A percentile compares a stretch with the other conserved stretches of the same genome.
Evolutionary conservation across 2,888 invertebrate genomes (phyloP).

Genomic region (Rugalucina vietnamica): DNA sequence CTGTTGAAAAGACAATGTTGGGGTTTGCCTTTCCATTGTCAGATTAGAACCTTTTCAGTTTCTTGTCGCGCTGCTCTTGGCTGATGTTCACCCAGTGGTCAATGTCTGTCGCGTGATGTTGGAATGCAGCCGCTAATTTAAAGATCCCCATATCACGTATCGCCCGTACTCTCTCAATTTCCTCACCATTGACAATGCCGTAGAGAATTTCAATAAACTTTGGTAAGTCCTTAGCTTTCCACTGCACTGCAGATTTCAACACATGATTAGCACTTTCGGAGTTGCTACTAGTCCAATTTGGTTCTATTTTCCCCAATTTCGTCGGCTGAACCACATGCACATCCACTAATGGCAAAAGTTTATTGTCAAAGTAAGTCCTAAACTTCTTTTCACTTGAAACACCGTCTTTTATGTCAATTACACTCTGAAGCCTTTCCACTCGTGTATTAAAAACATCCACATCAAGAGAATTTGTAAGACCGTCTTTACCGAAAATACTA

Average conservation of each 20-base stretch:
- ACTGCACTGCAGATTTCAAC: slow-evolving; percentile 8
- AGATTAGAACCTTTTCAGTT: not conserved
- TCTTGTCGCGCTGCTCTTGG: slow-evolving; percentile 7
- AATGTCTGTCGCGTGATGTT: slow-evolving; percentile 22
- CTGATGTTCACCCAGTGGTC: slow-evolving; percentile 17
- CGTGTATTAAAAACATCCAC: not conserved
- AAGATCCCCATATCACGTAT: slow-evolving; percentile 13
- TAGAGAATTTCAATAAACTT: not conserved
- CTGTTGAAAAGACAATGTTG: slow-evolving; percentile 15
- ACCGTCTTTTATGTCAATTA: not conserved
- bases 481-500: not conserved
- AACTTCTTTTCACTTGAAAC: not conserved
- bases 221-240: slow-evolving; percentile 8
- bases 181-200: slow-evolving; percentile 8
- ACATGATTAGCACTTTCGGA: slow-evolving; percentile 32
- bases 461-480: not conserved
- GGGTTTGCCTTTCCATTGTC: slow-evolving; percentile 1
- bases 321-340: slow-evolving; percentile 6
- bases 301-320: not conserved
- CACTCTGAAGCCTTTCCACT: not conserved
- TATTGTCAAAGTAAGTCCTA: slow-evolving; percentile 1
- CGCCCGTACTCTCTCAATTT: slow-evolving; percentile 13
- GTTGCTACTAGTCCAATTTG: slow-evolving; percentile 32
- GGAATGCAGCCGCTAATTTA: not conserved
- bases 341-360: not conserved